phyloP scores from a whole-genome alignment of 2,113 vertebrate species.

The Syngnathus floridae region DNA sequence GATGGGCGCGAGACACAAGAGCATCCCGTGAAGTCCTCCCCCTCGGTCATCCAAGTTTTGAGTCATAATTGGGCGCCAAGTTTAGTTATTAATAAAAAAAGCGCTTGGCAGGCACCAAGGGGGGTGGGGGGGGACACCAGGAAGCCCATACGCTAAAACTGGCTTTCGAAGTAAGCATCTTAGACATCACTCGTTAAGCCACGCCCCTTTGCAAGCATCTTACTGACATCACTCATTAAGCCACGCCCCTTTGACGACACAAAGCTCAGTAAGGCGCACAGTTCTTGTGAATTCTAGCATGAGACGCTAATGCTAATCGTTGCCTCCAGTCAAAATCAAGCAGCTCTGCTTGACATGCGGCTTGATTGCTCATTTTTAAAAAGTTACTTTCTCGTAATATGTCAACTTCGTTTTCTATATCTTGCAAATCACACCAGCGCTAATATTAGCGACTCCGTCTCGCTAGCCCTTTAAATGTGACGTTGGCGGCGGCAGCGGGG shows the following conservation, averaged over 20 bases:
- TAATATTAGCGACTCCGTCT: conserved; percentile 33
- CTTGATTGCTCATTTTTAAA: no score
- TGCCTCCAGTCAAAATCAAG: no score
- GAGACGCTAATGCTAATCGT: no score
- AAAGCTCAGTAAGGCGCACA: no score
- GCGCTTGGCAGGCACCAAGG: background rate
- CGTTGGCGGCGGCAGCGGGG: conserved; percentile 23
- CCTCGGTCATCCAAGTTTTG: background rate
- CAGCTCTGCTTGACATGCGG: no score
- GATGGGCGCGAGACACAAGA: background rate
- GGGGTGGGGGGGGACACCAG: background rate
- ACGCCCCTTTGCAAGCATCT: no score
- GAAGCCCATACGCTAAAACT: background rate
- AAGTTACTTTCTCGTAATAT: no score
- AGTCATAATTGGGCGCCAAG: background rate
- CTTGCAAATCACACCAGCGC: conserved; percentile 1
- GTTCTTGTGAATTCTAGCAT: no score
- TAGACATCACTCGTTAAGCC: no score
- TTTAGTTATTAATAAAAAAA: conserved; percentile 51
- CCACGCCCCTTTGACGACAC: no score
- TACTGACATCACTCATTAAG: no score
- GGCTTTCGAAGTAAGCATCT: no score
- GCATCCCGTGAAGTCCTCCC: background rate
- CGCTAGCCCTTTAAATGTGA: conserved; percentile 30
- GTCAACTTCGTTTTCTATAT: background rate